phyloP scores from a whole-genome alignment of 1,140 invertebrate genomes.

The Monomorium pharaonis region DNA sequence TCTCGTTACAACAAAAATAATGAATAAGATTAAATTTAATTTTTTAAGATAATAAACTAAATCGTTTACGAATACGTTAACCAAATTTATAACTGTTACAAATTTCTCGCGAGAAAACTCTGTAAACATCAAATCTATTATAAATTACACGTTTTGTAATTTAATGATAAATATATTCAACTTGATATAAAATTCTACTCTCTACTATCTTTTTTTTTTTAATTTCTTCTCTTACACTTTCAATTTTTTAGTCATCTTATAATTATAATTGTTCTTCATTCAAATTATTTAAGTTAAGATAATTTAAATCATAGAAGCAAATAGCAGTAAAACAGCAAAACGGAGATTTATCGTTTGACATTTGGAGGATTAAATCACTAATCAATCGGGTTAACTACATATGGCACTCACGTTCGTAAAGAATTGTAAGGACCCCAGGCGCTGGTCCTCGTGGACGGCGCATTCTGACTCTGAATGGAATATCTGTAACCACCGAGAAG shows the following conservation, averaged over 20 bases:
- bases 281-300: neutral
- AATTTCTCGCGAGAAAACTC: neutral
- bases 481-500: conserved; percentile 79
- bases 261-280: too few species aligned
- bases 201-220: neutral
- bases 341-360: neutral
- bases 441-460: conserved; percentile 75
- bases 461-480: conserved; percentile 75
- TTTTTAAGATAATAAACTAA: neutral
- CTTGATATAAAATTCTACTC: neutral
- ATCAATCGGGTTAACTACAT: neutral
- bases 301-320: neutral
- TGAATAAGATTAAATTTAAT: neutral
- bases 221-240: neutral
- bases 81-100: neutral
- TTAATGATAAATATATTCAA: neutral
- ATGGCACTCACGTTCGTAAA: conserved; percentile 81
- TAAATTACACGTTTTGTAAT: neutral
- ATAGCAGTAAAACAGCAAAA: neutral
- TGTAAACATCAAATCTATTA: neutral
- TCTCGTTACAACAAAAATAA: neutral
- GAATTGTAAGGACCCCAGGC: conserved; percentile 79
- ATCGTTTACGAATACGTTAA: neutral
- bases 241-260: neutral
- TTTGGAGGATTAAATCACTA: neutral